Evolutionary conservation across 2,797 vertebrate species (phyloP).

Genomic region (Kryptopterus vitreolus): DNA sequence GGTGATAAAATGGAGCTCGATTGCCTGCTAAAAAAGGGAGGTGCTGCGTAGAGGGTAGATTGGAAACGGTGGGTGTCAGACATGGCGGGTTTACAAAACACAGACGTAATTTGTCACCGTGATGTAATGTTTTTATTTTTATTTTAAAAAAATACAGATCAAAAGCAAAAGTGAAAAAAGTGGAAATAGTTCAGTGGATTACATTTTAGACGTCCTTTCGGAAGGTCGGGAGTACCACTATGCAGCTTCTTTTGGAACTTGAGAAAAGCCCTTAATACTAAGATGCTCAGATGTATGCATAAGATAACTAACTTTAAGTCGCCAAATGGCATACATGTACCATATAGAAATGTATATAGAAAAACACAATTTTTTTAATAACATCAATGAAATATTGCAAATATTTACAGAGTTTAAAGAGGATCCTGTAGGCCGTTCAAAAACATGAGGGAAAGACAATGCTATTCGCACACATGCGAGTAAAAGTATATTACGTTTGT

Average conservation of each 20-base stretch:
- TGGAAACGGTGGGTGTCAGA: conserved; percentile 68
- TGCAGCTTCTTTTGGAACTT: no score
- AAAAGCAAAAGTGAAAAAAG: not conserved
- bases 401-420: not conserved
- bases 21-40: conserved; percentile 56
- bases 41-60: conserved; percentile 54
- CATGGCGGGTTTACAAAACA: conserved; percentile 60
- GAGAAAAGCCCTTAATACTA: no score
- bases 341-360: no score
- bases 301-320: no score
- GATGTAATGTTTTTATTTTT: no score
- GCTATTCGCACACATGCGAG: no score
- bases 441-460: not conserved
- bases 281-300: no score
- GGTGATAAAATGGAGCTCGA: conserved; percentile 65
- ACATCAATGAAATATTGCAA: not conserved
- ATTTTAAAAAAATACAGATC: conserved; percentile 55
- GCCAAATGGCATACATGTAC: no score
- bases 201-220: no score
- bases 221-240: no score
- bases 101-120: conserved; percentile 41
- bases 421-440: not conserved
- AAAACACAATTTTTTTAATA: not conserved
- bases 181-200: not conserved
- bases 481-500: not conserved